A percentile compares a stretch with the other conserved stretches of the same genome.
Conservation (phyloP, 2,113 vertebrate genomes). For the Notarius quadriscutis region DNA sequence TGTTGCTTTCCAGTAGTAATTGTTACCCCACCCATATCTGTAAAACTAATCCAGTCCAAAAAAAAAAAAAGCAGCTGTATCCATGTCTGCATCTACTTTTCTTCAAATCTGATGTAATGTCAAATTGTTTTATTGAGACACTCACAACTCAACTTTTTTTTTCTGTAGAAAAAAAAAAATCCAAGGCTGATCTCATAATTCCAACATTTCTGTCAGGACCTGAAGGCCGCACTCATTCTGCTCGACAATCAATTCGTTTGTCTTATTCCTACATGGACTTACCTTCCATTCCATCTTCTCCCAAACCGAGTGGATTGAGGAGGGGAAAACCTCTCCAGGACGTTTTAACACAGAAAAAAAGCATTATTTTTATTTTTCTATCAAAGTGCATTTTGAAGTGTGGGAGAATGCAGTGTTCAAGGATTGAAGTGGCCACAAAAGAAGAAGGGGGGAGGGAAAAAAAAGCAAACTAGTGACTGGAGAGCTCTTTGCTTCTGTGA, state of each 20-base stretch:
- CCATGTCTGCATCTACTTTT: background rate
- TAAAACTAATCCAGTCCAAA: background rate
- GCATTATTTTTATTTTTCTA: constrained; percentile 53
- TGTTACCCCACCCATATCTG: background rate
- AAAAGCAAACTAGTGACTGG: background rate
- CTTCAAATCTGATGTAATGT: background rate
- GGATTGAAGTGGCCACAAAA: background rate
- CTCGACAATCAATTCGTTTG: constrained; percentile 42
- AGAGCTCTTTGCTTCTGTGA: background rate
- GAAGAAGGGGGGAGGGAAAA: background rate
- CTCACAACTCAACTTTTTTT: background rate
- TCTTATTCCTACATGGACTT: background rate
- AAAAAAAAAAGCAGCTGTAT: too few species aligned
- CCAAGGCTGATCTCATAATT: background rate
- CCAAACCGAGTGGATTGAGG: background rate
- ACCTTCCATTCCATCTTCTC: background rate
- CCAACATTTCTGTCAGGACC: background rate
- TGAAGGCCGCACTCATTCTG: constrained; percentile 12
- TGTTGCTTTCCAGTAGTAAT: background rate
- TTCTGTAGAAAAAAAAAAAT: background rate
- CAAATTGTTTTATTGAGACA: background rate
- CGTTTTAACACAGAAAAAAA: background rate
- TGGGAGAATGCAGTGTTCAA: background rate
- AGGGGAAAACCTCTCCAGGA: background rate
- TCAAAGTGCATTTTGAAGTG: constrained; percentile 13